Evolutionary conservation across 2,797 vertebrate genomes (phyloP).

Genomic region (Dendrocincla tyrannina): DNA sequence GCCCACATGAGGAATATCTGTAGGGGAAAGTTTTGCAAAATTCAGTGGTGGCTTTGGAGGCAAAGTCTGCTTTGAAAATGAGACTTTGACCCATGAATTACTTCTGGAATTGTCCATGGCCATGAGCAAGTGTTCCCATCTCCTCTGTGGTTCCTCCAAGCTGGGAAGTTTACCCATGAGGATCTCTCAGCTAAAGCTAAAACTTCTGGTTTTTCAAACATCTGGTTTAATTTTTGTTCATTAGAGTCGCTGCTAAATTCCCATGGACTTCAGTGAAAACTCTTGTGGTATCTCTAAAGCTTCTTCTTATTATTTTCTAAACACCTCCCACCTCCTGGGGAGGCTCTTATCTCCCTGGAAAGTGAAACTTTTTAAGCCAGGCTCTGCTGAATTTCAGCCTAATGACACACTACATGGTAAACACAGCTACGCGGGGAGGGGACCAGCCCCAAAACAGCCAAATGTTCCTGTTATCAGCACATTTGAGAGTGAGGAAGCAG

Average conservation of each 20-base stretch:
- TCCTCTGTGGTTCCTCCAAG: neutral
- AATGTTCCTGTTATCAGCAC: neutral
- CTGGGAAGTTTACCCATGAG: neutral
- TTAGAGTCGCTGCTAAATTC: neutral
- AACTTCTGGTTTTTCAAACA: neutral
- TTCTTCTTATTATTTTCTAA: neutral
- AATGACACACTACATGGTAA: fast-evolving
- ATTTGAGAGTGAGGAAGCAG: neutral
- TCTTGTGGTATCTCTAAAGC: neutral
- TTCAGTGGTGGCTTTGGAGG: neutral
- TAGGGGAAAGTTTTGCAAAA: neutral
- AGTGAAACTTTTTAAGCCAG: neutral
- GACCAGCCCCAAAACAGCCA: neutral
- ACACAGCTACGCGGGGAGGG: fast-evolving
- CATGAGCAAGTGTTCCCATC: neutral
- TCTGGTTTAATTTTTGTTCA: neutral
- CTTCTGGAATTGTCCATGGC: neutral
- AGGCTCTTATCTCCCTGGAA: neutral
- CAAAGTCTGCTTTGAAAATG: neutral
- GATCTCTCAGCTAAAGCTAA: neutral
- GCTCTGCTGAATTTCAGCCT: neutral
- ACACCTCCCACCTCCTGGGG: neutral
- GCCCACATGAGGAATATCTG: neutral
- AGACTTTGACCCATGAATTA: neutral
- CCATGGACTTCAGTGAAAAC: neutral